phyloP scores from a whole-genome alignment of 2,113 vertebrate species.

The Alaudala cheleensis region DNA sequence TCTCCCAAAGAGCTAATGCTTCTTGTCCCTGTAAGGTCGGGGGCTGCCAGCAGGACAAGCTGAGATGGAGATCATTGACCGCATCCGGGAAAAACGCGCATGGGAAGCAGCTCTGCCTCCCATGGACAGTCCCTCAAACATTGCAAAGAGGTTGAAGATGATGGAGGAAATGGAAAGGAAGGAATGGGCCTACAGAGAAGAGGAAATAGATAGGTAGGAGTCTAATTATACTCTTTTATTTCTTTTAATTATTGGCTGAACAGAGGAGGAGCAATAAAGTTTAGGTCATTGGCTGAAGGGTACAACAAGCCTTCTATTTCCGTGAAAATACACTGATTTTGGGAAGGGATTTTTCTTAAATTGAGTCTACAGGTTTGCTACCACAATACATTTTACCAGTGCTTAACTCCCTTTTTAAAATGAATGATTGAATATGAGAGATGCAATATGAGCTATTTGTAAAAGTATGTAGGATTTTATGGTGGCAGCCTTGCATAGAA shows the following conservation, averaged over 20 bases:
- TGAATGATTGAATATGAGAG: background rate
- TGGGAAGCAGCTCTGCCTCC: constrained; percentile 89
- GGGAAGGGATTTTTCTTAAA: background rate
- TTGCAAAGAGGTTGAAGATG: constrained; percentile 83
- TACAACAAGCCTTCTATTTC: background rate
- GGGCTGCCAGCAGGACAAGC: constrained; percentile 90
- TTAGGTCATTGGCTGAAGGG: background rate
- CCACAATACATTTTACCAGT: background rate
- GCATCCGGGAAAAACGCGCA: constrained; percentile 79
- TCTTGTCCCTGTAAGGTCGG: constrained; percentile 72
- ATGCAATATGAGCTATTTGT: background rate
- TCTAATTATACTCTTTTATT: background rate
- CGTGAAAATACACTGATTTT: background rate
- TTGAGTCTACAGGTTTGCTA: background rate
- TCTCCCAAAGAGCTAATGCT: background rate
- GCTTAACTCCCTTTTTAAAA: background rate
- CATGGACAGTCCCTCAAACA: constrained; percentile 71
- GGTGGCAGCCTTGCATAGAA: background rate
- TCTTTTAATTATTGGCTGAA: background rate
- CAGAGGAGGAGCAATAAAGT: background rate
- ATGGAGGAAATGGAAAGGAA: constrained; percentile 90
- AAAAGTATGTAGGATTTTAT: background rate
- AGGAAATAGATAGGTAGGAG: constrained; percentile 88
- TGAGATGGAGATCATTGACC: constrained; percentile 91
- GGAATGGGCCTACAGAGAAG: constrained; percentile 92